Base-by-base conservation (phyloP, 2,888 invertebrate species). In the Hemicrepidius hirtus region DNA sequence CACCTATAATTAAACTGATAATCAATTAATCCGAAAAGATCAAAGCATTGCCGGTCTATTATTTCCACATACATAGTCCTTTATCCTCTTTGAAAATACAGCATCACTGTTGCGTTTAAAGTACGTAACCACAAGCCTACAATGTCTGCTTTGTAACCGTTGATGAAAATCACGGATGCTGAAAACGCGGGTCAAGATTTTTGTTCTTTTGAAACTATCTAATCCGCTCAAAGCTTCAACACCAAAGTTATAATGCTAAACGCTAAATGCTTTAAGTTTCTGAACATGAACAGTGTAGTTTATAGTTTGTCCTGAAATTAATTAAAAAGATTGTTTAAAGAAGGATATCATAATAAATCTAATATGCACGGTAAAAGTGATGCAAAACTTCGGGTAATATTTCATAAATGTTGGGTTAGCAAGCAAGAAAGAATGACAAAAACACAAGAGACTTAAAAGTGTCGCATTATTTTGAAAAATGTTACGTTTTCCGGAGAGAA, bases 391-490 rank as follows among this genome's bases (percentile, higher is more conserved):
- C 24, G 4, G 1, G 20, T 60, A 41, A 57, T 60, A 60, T 60
- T 60, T 60, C 24, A 60, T 21, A 60, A 3, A 41, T 13, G 44
- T 18, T 9, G 20, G 37, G 18, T 35, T 20, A 55, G 10, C 9
- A 60, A 12, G 21, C 44, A 24, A 60, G 40, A 49, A 57, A 41
- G 44, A 66, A 71, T 49, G 49, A 64, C 53, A 49, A 55, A 70
- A 70, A 65, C 53, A 28, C 57, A 40, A 37, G 46, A 66, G 41
- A 59, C 44, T 62, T 68, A 60, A 68, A 71, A 60, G 53, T 66
- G 50, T 71, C 71, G 65, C 57, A 65, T 70, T 70, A 70, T 63
- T 65, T 37, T 68, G 64, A 68, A 57, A 55, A 63, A 67, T 74
- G 35, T 32, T 49, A 16, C 57, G 68, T 32, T 64, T 68, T 69